phyloP scores from a whole-genome alignment of 2,797 vertebrate species.

The Hippopotamyrus pictus region DNA sequence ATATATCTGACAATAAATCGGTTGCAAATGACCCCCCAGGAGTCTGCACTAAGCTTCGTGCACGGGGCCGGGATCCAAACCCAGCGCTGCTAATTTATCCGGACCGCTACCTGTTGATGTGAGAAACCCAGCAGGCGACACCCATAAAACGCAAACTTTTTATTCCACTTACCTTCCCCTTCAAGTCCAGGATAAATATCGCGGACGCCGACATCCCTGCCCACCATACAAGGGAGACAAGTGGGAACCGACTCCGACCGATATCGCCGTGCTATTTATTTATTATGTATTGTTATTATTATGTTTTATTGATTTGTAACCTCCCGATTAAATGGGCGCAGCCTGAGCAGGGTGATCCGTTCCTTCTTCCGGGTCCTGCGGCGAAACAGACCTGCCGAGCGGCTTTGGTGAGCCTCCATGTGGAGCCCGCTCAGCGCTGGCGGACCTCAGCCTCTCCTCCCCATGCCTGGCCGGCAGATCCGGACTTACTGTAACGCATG shows the following conservation, averaged over 20 bases:
- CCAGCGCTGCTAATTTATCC: background rate
- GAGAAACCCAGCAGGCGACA: background rate
- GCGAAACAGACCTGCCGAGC: slow-evolving; percentile 51
- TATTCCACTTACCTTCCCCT: slow-evolving; percentile 68
- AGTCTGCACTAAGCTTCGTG: background rate
- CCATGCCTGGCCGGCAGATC: background rate
- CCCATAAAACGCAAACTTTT: slow-evolving; percentile 6
- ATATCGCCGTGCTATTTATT: background rate
- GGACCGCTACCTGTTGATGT: slow-evolving; percentile 11
- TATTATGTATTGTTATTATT: background rate
- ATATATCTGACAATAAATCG: background rate
- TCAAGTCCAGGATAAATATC: slow-evolving; percentile 70
- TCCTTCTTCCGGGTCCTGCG: slow-evolving; percentile 25
- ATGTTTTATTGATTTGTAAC: background rate
- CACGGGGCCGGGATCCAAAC: background rate
- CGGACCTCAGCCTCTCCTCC: background rate
- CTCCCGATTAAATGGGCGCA: background rate
- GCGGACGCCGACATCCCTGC: slow-evolving; percentile 67
- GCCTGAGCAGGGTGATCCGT: background rate
- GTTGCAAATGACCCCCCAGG: background rate
- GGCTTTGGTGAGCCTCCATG: slow-evolving; percentile 34
- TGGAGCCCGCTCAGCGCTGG: background rate
- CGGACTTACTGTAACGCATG: background rate
- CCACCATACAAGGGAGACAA: background rate
- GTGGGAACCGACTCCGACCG: background rate